These are phyloP conservation scores for Melanogrammus aeglefinus DNA, from an alignment of 2,797 vertebrate genomes.

Conservation along the genomic window DNA sequence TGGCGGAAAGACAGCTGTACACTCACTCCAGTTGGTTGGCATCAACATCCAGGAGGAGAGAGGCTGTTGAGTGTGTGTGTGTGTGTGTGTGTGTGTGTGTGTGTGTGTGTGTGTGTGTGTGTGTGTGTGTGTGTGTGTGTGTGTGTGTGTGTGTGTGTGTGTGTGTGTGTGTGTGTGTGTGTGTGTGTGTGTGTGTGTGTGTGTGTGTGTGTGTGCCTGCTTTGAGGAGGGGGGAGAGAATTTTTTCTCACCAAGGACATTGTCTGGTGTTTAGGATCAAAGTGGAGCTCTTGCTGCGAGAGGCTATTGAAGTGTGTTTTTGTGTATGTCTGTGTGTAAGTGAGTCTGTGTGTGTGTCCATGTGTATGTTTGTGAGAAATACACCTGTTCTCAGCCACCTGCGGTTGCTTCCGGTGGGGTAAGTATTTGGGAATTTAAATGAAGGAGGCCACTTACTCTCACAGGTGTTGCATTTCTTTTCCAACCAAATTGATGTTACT, in stretches of 20 bases:
- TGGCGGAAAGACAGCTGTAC: no score
- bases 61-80: background rate
- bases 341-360: background rate
- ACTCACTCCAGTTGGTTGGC: no score
- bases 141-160: no score
- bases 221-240: no score
- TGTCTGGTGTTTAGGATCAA: constrained; percentile 53
- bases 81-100: constrained; percentile 28
- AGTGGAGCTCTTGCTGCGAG: constrained; percentile 38
- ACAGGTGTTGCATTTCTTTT: background rate
- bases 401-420: background rate
- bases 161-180: no score
- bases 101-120: constrained; percentile 30
- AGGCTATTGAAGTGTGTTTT: constrained; percentile 27
- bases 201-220: no score
- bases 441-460: constrained; percentile 10
- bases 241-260: constrained; percentile 38
- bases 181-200: constrained; percentile 36
- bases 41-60: no score
- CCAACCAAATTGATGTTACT: background rate
- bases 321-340: background rate
- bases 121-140: constrained; percentile 30
- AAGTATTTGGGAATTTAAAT: constrained; percentile 14
- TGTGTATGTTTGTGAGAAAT: background rate
- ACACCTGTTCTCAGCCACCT: constrained; percentile 30